A percentile compares a stretch with the other conserved stretches of the same genome.
phyloP scores from a whole-genome alignment of 2,797 vertebrate genomes.

The Parauchenoglanis punctatus region DNA sequence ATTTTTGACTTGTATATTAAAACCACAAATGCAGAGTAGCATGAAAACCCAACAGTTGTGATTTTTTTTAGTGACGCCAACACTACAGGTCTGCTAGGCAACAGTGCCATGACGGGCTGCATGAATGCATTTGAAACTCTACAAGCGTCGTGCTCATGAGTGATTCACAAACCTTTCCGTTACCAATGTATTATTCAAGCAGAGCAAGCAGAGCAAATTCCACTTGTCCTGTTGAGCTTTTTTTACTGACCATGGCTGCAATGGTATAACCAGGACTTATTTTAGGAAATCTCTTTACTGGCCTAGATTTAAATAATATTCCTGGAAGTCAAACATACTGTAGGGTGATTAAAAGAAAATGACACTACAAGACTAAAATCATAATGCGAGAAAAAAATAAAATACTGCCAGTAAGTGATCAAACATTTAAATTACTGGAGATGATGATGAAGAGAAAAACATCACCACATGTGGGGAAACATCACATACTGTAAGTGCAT shows the following conservation, averaged over 20 bases:
- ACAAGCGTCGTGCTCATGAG: conserved; percentile 19
- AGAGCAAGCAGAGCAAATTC: conserved; percentile 45
- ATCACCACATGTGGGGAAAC: not conserved
- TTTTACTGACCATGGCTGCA: not conserved
- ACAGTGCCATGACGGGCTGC: not conserved
- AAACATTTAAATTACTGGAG: not conserved
- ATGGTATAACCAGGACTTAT: not conserved
- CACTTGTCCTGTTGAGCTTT: conserved; percentile 11
- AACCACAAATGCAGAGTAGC: not conserved
- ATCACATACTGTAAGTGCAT: not conserved
- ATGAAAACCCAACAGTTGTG: not conserved
- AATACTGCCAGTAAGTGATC: not conserved
- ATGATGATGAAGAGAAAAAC: not conserved
- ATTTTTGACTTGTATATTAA: not conserved
- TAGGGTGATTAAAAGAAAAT: not conserved
- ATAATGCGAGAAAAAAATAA: not conserved
- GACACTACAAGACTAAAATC: not conserved
- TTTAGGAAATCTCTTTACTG: not conserved
- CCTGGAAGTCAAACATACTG: not conserved
- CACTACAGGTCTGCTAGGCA: not conserved
- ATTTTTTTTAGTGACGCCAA: not conserved
- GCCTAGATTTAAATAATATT: not conserved
- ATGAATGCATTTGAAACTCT: conserved; percentile 33
- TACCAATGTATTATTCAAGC: conserved; percentile 60
- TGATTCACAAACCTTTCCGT: conserved; percentile 33